Evolutionary conservation across 2,888 invertebrate genomes (phyloP).

Genomic region (Bombyx huttoni): DNA sequence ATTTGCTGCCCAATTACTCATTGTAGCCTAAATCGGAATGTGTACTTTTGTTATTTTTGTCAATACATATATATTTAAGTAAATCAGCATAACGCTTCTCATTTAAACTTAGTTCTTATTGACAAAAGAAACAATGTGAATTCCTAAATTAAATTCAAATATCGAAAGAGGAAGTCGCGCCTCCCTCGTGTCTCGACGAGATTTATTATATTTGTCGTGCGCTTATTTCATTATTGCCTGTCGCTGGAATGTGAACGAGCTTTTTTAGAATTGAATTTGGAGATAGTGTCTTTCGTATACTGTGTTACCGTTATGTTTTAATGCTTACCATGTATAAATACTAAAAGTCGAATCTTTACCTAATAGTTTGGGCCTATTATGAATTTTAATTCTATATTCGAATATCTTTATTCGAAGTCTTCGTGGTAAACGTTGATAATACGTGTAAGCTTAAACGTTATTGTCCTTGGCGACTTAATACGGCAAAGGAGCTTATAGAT

Average conservation of each 20-base stretch:
- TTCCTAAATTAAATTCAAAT: slow-evolving; percentile 71
- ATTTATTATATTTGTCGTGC: slow-evolving; percentile 72
- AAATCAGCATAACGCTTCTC: background rate
- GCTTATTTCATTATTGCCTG: slow-evolving; percentile 69
- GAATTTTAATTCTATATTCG: too few species aligned
- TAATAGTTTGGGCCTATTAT: too few species aligned
- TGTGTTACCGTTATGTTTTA: background rate
- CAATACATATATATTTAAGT: background rate
- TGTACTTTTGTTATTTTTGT: background rate
- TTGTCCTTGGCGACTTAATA: too few species aligned
- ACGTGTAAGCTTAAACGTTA: too few species aligned
- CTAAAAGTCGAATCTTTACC: too few species aligned
- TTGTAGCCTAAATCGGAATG: too few species aligned
- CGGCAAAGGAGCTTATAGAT: too few species aligned
- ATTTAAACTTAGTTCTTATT: slow-evolving; percentile 28
- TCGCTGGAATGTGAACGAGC: slow-evolving; percentile 39
- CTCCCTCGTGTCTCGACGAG: slow-evolving; percentile 54
- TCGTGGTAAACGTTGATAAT: too few species aligned
- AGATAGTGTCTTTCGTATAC: slow-evolving; percentile 18
- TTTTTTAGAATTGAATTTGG: slow-evolving; percentile 33
- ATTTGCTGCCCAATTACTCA: too few species aligned
- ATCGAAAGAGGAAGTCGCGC: slow-evolving; percentile 67
- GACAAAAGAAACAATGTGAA: slow-evolving; percentile 54
- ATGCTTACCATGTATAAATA: too few species aligned
- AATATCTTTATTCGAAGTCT: too few species aligned